A percentile compares a stretch with the other conserved stretches of the same genome.
Conservation (phyloP, 2,113 vertebrate genomes). For the Urocynchramus pylzowi region DNA sequence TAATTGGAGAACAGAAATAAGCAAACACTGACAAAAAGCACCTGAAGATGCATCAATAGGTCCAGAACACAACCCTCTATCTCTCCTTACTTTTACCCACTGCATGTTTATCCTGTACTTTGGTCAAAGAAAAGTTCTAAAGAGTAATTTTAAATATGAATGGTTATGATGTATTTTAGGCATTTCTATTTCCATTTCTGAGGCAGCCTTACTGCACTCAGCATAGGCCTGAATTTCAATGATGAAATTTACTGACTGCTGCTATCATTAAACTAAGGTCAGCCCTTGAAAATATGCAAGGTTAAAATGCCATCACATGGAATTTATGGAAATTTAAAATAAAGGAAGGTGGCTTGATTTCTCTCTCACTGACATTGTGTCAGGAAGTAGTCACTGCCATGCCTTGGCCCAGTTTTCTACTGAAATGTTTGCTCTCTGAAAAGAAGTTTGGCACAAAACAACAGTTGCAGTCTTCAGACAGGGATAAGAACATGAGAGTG, state of each 20-base stretch:
- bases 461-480: rapidly evolving
- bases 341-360: neutral
- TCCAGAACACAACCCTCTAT: neutral
- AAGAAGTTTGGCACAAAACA: neutral
- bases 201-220: neutral
- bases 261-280: neutral
- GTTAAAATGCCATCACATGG: neutral
- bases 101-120: neutral
- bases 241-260: neutral
- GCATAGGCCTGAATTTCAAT: neutral
- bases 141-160: neutral
- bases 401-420: neutral
- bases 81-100: neutral
- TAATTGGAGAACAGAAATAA: neutral
- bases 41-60: neutral
- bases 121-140: neutral
- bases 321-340: neutral
- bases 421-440: neutral
- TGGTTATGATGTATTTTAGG: neutral
- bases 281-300: neutral
- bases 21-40: neutral
- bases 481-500: neutral
- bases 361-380: neutral
- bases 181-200: neutral
- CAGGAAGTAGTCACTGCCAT: neutral